Percentiles rank a stretch among this genome's conserved stretches.
phyloP scores from a whole-genome alignment of 2,797 vertebrate species.

The Sebastes wilsoni region DNA sequence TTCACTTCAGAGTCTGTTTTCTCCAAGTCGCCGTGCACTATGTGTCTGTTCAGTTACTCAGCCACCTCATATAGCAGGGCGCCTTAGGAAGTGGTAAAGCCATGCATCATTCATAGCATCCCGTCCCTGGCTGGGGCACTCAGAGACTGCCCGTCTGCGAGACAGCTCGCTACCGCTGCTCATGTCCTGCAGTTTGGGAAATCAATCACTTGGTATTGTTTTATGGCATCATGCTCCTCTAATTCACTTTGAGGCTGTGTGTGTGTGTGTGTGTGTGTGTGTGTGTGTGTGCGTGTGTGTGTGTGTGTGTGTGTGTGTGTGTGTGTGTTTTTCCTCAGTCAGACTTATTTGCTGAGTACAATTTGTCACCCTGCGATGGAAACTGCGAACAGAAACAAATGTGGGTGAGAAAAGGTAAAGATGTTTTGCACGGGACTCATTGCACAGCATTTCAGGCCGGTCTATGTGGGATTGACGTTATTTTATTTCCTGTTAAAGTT shows the following conservation, averaged over 20 bases:
- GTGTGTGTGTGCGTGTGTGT: neutral
- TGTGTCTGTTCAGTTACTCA: slow-evolving; percentile 41
- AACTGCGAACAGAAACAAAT: slow-evolving; percentile 33
- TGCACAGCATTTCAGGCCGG: neutral
- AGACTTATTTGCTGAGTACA: slow-evolving; percentile 27
- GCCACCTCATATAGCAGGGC: slow-evolving; percentile 24
- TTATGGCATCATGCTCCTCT: slow-evolving; percentile 33
- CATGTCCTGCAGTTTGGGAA: slow-evolving; percentile 34
- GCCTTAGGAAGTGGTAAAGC: slow-evolving; percentile 28
- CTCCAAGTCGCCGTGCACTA: slow-evolving; percentile 3
- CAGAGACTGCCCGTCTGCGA: slow-evolving; percentile 43
- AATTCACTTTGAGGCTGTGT: slow-evolving; percentile 33
- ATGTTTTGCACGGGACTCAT: neutral
- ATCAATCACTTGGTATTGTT: slow-evolving; percentile 54
- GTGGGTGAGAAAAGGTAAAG: slow-evolving; percentile 9
- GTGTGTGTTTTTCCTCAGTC: neutral
- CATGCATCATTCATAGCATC: slow-evolving; percentile 57
- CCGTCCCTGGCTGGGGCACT: slow-evolving; percentile 27
- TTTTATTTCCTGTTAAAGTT: slow-evolving; percentile 29
- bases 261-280: neutral
- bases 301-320: neutral
- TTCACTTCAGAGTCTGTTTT: slow-evolving; percentile 11
- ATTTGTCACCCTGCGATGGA: slow-evolving; percentile 18
- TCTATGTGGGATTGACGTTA: neutral
- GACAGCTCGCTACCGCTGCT: slow-evolving; percentile 21